These are phyloP conservation scores for Microtus oregoni DNA, from an alignment of 2,113 vertebrate genomes.

Conservation along the genomic window DNA sequence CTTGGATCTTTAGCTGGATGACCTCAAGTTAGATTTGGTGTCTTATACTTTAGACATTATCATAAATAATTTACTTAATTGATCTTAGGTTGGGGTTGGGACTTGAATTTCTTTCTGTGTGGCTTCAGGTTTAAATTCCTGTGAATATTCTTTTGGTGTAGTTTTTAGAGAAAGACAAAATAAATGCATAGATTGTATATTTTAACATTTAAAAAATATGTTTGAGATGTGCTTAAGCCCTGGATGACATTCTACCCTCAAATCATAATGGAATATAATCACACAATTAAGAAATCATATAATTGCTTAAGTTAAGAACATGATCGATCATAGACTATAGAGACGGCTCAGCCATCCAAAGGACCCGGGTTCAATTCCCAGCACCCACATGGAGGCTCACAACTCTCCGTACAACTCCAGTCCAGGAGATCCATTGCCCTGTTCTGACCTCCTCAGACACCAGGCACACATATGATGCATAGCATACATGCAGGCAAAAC, in stretches of 20 bases:
- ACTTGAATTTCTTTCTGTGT: conserved; percentile 60
- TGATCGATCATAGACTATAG: too few relatives aligned
- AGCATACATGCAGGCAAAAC: neutral
- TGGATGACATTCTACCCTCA: neutral
- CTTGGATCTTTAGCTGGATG: conserved; percentile 30
- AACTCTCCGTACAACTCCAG: neutral
- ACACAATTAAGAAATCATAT: neutral
- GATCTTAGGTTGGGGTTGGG: neutral
- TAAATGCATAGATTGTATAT: neutral
- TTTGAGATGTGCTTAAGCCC: conserved; percentile 19
- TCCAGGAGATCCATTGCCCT: neutral
- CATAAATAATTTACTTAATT: conserved; percentile 70
- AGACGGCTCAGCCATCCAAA: neutral
- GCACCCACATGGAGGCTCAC: neutral
- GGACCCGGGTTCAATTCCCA: neutral
- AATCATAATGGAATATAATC: neutral
- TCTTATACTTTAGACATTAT: conserved; percentile 11
- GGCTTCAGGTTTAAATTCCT: conserved; percentile 42
- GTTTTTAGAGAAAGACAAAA: neutral
- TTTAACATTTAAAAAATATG: conserved; percentile 20
- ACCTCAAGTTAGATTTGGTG: conserved; percentile 34
- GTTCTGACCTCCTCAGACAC: neutral
- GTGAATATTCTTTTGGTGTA: neutral
- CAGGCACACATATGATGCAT: neutral
- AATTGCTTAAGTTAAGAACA: conserved; percentile 23